A percentile compares a stretch with the other conserved stretches of the same genome.
Evolutionary conservation across 1,140 invertebrate genomes (phyloP).

Genomic region (Hylaeus volcanicus): DNA sequence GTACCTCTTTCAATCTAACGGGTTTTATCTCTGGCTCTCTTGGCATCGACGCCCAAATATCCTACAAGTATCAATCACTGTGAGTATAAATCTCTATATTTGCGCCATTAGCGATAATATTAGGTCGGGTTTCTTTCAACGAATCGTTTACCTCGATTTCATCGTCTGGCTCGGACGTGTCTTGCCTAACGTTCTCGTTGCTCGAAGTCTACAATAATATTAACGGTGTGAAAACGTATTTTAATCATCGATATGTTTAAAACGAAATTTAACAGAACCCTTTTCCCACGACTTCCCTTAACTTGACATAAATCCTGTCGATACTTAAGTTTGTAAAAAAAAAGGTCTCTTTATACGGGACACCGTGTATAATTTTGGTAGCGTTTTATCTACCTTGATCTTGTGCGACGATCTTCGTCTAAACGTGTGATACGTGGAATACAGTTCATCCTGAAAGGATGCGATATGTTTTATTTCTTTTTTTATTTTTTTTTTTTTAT

Average conservation of each 20-base stretch:
- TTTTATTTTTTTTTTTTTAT: neutral
- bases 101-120: neutral
- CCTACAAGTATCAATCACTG: constrained; percentile 35
- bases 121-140: neutral
- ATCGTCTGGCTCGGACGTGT: neutral
- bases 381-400: neutral
- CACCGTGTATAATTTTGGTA: no score
- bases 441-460: constrained; percentile 34
- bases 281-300: no score
- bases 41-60: constrained; percentile 36
- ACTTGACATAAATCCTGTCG: no score
- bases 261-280: no score
- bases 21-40: neutral
- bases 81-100: neutral
- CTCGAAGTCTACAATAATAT: constrained; percentile 10
- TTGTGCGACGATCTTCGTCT: neutral
- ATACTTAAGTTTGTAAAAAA: no score
- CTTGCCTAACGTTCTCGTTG: neutral
- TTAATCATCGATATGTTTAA: neutral
- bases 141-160: constrained; percentile 48
- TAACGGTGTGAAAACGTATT: neutral
- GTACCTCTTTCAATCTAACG: constrained; percentile 35
- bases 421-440: neutral
- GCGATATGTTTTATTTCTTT: neutral
- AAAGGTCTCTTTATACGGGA: no score